Evolutionary conservation across 2,113 vertebrate genomes (phyloP), one percentile per base, ranked within the genome.

Genomic region (Myotis yumanensis): DNA sequence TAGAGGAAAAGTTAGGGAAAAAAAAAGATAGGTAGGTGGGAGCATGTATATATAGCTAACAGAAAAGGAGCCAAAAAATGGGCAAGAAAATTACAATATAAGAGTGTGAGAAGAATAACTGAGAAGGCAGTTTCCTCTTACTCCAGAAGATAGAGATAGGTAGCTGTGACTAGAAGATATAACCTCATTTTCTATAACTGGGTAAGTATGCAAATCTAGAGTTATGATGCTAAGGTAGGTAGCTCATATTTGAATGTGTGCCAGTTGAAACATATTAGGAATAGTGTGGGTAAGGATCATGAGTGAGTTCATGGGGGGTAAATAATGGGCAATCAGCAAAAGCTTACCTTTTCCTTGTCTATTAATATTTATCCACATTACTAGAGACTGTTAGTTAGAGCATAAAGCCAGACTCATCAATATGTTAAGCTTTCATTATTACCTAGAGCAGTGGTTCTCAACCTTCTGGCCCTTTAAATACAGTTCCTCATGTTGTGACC

Each of bases 1-100:
- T 62, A 73, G 37, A 64, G 16, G 17, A 40, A 73, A 81, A 43
- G 32, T 71, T 40, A 43, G 10, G 14, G 12, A 30, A 69, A 51
- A 15, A 77, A 76, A 79, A 32, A 48, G 4, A 75, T 32, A 46
- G 3, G 18, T 66, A 62, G 5, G 5, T 43, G 22, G 54, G 14
- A 87, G 22, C 23, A 76, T 22, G 17, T 88, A 51, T 69, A 75
- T 20, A 37, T 30, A 10, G 40, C 51, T 32, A 88, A 11, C 66
- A 88, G 54, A 84, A 90, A 43, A 85, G 22, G 25, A 90, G 32
- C 48, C 37, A 35, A 68, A 94, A 88, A 43, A 69, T 48, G 30
- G 51, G 43, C 4, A 94, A 90, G 89, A 79, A 87, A 95, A 92
- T 17, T n/a, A 62, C 95, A 72, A 87, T 4, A 11, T 18, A 66